Conservation (phyloP, 2,113 vertebrate species). For the Bubo bubo region DNA sequence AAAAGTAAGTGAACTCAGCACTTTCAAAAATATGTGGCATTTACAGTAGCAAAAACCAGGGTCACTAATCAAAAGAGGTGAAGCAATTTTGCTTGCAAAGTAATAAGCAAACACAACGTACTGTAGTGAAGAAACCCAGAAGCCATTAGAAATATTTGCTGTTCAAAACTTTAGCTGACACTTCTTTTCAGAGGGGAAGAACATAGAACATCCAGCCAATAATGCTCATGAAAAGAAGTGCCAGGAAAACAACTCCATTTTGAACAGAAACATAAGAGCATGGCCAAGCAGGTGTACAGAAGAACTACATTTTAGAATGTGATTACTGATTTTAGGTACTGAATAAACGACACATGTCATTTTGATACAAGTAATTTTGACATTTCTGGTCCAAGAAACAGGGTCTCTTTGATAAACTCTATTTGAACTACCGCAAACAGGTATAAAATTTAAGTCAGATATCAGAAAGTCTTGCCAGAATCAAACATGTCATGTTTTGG, state of each 20-base stretch:
- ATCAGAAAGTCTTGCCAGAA: neutral
- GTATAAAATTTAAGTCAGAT: neutral
- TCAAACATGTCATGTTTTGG: neutral
- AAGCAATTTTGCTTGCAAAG: neutral
- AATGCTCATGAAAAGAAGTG: neutral
- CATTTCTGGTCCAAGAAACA: neutral
- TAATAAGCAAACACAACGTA: neutral
- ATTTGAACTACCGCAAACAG: neutral
- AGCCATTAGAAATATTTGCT: neutral
- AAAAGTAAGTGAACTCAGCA: neutral
- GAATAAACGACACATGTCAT: neutral
- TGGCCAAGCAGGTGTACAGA: neutral
- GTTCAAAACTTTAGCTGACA: neutral
- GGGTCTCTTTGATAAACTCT: neutral
- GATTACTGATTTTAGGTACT: neutral
- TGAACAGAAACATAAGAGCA: neutral
- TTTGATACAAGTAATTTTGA: neutral
- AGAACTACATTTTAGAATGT: neutral
- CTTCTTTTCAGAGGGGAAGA: neutral
- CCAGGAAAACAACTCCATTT: neutral
- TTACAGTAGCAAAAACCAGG: neutral
- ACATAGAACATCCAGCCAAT: neutral
- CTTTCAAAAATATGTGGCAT: neutral
- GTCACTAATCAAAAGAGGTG: neutral
- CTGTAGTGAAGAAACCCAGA: neutral